Evolutionary conservation across 1,140 invertebrate species (phyloP).

Genomic region (Phymorhynchus buccinoides): DNA sequence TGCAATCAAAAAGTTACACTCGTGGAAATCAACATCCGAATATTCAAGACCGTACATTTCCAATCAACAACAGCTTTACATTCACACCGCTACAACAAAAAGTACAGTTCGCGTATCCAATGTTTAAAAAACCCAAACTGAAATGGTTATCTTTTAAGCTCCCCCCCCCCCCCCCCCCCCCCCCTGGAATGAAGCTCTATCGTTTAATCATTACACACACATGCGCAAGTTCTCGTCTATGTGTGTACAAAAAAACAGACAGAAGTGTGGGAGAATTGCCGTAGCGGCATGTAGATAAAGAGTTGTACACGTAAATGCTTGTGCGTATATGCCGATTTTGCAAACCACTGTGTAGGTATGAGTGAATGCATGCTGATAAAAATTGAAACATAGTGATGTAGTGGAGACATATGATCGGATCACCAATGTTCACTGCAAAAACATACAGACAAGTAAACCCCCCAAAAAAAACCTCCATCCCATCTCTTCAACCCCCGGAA

Average conservation of each 20-base stretch:
- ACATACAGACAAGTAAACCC: background rate
- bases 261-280: no score
- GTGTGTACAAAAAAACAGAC: no score
- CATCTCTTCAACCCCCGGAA: background rate
- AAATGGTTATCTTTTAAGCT: no score
- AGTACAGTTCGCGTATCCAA: background rate
- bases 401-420: no score
- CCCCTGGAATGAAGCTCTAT: background rate
- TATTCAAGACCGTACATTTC: background rate
- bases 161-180: background rate
- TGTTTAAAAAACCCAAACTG: background rate
- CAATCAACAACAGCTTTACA: background rate
- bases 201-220: background rate
- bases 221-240: background rate
- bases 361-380: background rate
- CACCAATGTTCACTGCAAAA: background rate
- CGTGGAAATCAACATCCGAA: background rate
- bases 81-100: background rate
- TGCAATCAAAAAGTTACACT: no score
- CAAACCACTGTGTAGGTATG: background rate
- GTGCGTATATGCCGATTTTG: background rate
- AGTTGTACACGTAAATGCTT: background rate
- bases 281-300: no score
- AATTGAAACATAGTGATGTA: background rate
- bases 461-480: no score